phyloP scores from a whole-genome alignment of 1,140 invertebrate species.

The Procambarus virginalis region DNA sequence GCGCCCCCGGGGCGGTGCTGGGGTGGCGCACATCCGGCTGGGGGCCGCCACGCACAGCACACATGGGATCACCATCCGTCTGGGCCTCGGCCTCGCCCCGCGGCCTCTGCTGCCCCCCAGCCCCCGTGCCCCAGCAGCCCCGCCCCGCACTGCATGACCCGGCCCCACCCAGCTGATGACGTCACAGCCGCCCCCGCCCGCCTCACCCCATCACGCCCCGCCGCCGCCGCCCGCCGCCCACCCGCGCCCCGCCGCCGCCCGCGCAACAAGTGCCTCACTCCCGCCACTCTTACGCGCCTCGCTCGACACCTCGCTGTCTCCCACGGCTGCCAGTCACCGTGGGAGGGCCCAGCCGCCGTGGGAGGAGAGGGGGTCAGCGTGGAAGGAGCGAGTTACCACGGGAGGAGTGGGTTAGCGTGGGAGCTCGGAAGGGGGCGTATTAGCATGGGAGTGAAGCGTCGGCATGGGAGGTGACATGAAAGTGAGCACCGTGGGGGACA shows the following conservation, averaged over 20 bases:
- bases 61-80: constrained; percentile 59
- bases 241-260: constrained; percentile 6
- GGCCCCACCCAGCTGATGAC: constrained; percentile 35
- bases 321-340: not conserved
- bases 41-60: constrained; percentile 48
- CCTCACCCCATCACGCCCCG: constrained; percentile 43
- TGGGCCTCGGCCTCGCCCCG: constrained; percentile 44
- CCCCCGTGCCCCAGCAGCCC: constrained; percentile 26
- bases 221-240: not conserved
- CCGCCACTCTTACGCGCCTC: not conserved
- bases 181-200: constrained; percentile 1
- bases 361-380: not conserved
- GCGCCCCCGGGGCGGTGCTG: constrained; percentile 31
- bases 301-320: too few species aligned
- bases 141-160: constrained; percentile 48
- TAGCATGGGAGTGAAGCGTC: too few species aligned
- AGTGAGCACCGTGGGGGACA: too few species aligned
- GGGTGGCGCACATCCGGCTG: constrained; percentile 51
- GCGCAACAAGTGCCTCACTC: not conserved
- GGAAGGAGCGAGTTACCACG: not conserved
- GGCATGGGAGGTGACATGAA: too few species aligned
- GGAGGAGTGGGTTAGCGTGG: not conserved
- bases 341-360: not conserved
- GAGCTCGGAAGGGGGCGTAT: not conserved
- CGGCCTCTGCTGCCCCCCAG: constrained; percentile 38